Evolutionary conservation across 1,140 invertebrate species (phyloP).

Genomic region (Brachionus asplanchnoidis): DNA sequence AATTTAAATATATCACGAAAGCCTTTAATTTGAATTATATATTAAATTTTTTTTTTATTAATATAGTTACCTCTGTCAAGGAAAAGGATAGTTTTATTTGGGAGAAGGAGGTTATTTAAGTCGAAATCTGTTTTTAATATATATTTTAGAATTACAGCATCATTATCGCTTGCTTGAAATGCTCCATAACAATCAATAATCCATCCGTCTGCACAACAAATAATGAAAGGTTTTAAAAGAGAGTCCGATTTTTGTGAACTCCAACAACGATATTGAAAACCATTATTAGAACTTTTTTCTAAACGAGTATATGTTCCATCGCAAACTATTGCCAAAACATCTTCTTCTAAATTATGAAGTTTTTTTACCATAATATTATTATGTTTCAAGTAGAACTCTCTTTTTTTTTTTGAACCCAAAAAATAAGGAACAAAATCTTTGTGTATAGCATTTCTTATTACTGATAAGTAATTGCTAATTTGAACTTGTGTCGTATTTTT

Average conservation of each 20-base stretch:
- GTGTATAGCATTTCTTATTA: background rate
- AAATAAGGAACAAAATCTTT: constrained; percentile 18
- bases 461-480: background rate
- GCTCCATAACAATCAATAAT: constrained; percentile 11
- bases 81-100: background rate
- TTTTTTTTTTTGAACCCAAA: background rate
- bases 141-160: background rate
- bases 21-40: background rate
- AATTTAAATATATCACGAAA: background rate
- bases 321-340: constrained; percentile 6
- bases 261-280: constrained; percentile 1
- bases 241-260: background rate
- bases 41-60: background rate
- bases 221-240: background rate
- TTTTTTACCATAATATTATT: constrained; percentile 2
- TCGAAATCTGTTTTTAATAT: background rate
- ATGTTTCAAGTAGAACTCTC: constrained; percentile 17
- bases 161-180: background rate
- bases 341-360: background rate
- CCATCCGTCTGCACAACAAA: constrained; percentile 12
- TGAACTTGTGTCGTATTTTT: background rate
- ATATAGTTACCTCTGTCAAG: background rate
- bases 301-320: constrained; percentile 1
- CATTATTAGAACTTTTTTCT: constrained; percentile 14
- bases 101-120: background rate